Evolutionary conservation across 2,113 vertebrate genomes (phyloP).

Genomic region (Pluvianellus socialis): DNA sequence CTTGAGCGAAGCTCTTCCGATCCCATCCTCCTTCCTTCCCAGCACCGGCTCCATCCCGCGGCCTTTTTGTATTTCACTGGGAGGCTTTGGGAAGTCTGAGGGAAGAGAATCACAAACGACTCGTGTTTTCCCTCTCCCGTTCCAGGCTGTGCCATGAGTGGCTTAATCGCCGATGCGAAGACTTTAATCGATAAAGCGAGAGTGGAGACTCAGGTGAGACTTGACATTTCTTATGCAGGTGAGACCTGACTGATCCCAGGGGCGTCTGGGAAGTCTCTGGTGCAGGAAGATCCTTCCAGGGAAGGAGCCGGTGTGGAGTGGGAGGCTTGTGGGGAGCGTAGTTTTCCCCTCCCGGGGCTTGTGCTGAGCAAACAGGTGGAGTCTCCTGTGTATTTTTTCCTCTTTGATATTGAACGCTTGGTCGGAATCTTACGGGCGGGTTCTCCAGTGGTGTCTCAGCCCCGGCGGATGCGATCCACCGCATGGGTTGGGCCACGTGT

Average conservation of each 20-base stretch:
- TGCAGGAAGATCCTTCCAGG: neutral
- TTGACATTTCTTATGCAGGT: constrained; percentile 82
- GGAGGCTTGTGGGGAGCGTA: rapidly evolving
- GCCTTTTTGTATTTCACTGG: rapidly evolving
- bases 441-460: neutral
- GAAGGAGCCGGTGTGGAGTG: neutral
- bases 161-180: constrained; percentile 98
- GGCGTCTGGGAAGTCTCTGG: neutral
- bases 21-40: neutral
- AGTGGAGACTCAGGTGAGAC: constrained; percentile 95
- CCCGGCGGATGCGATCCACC: rapidly evolving
- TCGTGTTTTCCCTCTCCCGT: neutral
- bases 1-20: rapidly evolving
- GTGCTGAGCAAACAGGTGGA: neutral
- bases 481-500: rapidly evolving
- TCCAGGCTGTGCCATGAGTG: constrained; percentile 97
- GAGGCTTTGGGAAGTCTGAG: neutral
- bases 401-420: neutral
- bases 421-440: neutral
- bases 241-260: neutral
- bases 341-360: neutral
- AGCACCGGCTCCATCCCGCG: neutral
- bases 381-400: neutral
- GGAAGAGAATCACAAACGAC: neutral
- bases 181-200: constrained; percentile 98